Base-by-base conservation (phyloP, 2,113 vertebrate genomes). In the Vulpes vulpes region DNA sequence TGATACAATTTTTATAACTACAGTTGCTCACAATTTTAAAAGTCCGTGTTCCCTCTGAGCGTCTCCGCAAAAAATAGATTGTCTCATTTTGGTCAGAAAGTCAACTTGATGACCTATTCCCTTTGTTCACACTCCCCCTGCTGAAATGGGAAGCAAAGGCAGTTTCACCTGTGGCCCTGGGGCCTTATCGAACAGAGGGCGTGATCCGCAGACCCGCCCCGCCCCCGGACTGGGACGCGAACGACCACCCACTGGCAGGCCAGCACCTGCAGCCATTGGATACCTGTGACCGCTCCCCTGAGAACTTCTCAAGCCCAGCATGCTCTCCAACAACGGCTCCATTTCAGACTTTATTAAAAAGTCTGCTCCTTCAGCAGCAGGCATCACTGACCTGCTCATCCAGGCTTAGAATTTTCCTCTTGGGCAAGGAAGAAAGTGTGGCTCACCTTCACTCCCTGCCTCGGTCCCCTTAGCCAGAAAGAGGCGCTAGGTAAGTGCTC, bases 151-250 rank as follows among this genome's bases (percentile, higher is more conserved):
- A n/a, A 17, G 25, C 10, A 35, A 35, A 79, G 30, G 12, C 30
- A 43, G 17, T 0, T 12, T 11, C 38, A 35, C 65, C 86, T 67
- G 51, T 8, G 57, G 25, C 80, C 62, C 71, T 30, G 43, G 43
- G 38, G 51, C 74, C 16, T 0, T 4, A 11, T 0, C 6, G 23
- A 6, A 25, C 38, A 81, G 86, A 35, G 71, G 25, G 83, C 0
- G 0, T 2, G 3, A 9, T 35, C 49, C 22, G 27, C 20, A 0
- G 49, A 67, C 53, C 8, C 0, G 22, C 9, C 43, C 62, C 15
- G 43, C 2, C n/a, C n/a, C n/a, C 92, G 0, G 0, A 16, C 1
- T 8, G n/a, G 5, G 35, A 19, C 32, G 60, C 25, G 25, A 73
- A 51, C 74, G 78, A 73, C 73, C 8, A 14, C 22, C 22, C 60